Evolutionary conservation across 2,888 invertebrate genomes (phyloP), one percentile per base, ranked within the genome.

Genomic region (Polia nebulosa): DNA sequence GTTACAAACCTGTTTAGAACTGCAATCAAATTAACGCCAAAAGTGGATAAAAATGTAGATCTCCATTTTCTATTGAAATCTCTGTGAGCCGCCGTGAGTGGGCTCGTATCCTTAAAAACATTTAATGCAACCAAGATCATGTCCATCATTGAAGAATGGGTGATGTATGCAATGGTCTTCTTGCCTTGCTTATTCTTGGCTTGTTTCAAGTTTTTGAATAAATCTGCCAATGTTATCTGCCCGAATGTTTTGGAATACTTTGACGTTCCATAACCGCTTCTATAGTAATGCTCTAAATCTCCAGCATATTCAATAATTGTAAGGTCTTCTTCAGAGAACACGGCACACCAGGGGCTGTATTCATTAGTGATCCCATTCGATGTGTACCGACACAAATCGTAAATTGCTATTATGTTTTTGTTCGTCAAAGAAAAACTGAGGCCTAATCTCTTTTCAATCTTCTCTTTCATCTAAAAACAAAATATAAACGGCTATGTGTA

Each of bases 331-430:
- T 96, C 97, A 51, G 96, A 97, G 87, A 98, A 98, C 32, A 96
- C 91, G 11, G 97, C 96, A 88, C 98, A 98, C 98, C 98, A 98
- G 7, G 97, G 96, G 60, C 98, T 45, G 83, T 92, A 75, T 77
- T 85, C 88, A 52, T 83, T 85, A 55, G 85, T 83, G 25, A 88
- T 79, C 11, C 88, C 97, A 3, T 97, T 96, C 91, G 97, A 97
- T 75, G 97, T 97, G 85, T 96, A 97, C 27, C 98, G 96, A 85
- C 98, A 98, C 90, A 97, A 96, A 83, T 98, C 97, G 87, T 97
- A 98, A 92, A 98, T 96, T 36, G 96, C 92, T 73, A 96, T 92
- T 39, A 98, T 92, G 53, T 96, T 88, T 39, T 86, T 89, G 41
- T 89, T 82, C 29, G 90, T 53, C 22, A 78, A 87, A 25, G 92